Evolutionary conservation across 2,888 invertebrate species (phyloP).

Genomic region (Beris chalybata): DNA sequence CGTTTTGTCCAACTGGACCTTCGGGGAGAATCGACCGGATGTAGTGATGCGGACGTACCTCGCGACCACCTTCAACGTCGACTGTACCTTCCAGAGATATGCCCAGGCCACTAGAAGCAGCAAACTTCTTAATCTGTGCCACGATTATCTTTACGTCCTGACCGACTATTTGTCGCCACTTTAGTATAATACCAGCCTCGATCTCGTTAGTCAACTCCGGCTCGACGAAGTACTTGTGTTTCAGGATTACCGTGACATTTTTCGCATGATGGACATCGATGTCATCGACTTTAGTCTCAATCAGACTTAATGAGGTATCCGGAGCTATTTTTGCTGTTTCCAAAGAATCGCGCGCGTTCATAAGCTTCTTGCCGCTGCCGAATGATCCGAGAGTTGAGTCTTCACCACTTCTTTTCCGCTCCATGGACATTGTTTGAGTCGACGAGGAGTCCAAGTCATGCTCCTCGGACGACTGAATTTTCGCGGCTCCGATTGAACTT

Average conservation of each 20-base stretch:
- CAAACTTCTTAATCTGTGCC: constrained; percentile 81
- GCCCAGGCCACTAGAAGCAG: constrained; percentile 91
- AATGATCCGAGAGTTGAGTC: constrained; percentile 47
- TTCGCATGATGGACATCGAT: constrained; percentile 46
- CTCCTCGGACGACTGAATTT: constrained; percentile 40
- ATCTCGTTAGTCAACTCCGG: constrained; percentile 67
- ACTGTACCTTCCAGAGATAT: constrained; percentile 98
- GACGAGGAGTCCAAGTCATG: constrained; percentile 31
- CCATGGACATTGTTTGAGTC: constrained; percentile 39
- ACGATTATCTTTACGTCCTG: constrained; percentile 76
- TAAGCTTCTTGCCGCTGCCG: constrained; percentile 51
- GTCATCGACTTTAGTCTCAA: constrained; percentile 38
- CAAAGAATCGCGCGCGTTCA: constrained; percentile 51
- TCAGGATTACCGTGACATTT: constrained; percentile 44
- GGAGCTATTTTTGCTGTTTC: constrained; percentile 49
- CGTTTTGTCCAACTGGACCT: constrained; percentile 95
- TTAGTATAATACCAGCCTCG: constrained; percentile 76
- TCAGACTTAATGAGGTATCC: constrained; percentile 1
- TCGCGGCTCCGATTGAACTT: constrained; percentile 33
- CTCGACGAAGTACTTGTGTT: constrained; percentile 55
- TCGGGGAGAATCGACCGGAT: constrained; percentile 96
- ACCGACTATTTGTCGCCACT: constrained; percentile 82
- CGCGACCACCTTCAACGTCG: constrained; percentile 95
- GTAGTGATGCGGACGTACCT: constrained; percentile 98
- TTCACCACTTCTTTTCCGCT: constrained; percentile 37